phyloP scores from a whole-genome alignment of 2,113 vertebrate genomes.

The Amia ocellicauda region DNA sequence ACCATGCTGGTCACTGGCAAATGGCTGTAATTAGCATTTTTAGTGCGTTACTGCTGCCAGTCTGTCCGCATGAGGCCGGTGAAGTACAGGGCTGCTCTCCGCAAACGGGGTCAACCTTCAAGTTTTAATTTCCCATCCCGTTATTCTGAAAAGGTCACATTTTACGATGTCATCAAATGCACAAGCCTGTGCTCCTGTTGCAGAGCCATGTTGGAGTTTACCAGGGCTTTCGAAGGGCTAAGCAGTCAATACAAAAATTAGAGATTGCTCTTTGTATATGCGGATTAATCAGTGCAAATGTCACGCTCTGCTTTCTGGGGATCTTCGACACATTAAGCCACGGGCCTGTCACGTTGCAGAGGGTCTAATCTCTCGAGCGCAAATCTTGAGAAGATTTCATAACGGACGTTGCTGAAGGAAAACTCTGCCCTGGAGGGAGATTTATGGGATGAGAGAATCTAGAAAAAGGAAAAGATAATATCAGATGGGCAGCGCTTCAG shows the following conservation, averaged over 20 bases:
- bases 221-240: background rate
- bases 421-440: slow-evolving; percentile 10
- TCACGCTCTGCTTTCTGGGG: slow-evolving; percentile 15
- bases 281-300: slow-evolving; percentile 32
- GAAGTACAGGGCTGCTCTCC: background rate
- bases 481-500: too few relatives aligned
- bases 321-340: slow-evolving; percentile 6
- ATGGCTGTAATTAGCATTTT: slow-evolving; percentile 18
- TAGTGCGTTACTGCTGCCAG: slow-evolving; percentile 3
- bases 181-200: slow-evolving; percentile 18
- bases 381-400: too few relatives aligned
- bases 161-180: slow-evolving; percentile 14
- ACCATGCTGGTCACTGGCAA: slow-evolving; percentile 14
- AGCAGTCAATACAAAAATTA: slow-evolving; percentile 10
- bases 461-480: too few relatives aligned
- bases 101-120: background rate
- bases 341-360: background rate
- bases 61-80: slow-evolving; percentile 8
- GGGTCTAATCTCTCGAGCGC: background rate
- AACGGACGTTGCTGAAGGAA: too few relatives aligned
- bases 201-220: background rate
- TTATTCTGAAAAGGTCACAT: slow-evolving; percentile 16
- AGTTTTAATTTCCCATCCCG: background rate
- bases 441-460: too few relatives aligned
- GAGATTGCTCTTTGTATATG: slow-evolving; percentile 11